These are phyloP conservation scores for Ephialtes manifestator DNA, from an alignment of 2,888 invertebrate species.

Conservation along the genomic window DNA sequence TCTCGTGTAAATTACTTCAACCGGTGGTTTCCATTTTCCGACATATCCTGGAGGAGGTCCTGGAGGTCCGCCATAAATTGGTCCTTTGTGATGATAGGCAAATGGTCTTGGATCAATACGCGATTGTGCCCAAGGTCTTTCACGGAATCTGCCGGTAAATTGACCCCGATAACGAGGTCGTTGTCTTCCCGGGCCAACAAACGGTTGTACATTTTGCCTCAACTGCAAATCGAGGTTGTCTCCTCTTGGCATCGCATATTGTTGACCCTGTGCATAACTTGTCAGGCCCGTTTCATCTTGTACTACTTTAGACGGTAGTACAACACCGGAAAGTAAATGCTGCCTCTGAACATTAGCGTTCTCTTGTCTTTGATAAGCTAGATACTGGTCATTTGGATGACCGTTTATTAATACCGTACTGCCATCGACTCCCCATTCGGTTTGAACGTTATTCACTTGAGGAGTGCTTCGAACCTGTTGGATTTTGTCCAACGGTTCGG, in stretches of 20 bases:
- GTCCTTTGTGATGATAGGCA: slow-evolving; percentile 72
- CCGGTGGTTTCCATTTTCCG: slow-evolving; percentile 68
- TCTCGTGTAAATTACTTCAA: slow-evolving; percentile 81
- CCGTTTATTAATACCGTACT: too few species aligned
- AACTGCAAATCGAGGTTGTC: slow-evolving; percentile 46
- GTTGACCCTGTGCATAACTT: slow-evolving; percentile 14
- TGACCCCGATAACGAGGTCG: slow-evolving; percentile 48
- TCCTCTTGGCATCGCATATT: slow-evolving; percentile 36
- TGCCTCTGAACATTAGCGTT: background rate
- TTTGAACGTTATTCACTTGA: background rate
- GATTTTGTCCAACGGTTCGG: background rate
- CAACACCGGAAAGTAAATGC: background rate
- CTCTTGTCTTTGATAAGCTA: background rate
- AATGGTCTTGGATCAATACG: slow-evolving; percentile 70
- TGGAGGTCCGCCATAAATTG: slow-evolving; percentile 60
- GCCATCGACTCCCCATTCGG: background rate
- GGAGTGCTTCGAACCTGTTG: background rate
- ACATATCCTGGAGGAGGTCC: background rate
- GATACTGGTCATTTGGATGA: slow-evolving; percentile 1
- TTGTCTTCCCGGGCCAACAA: slow-evolving; percentile 44
- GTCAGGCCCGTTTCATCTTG: background rate
- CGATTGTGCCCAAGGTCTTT: slow-evolving; percentile 70
- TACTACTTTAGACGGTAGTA: background rate
- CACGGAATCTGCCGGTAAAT: slow-evolving; percentile 25
- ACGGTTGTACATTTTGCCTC: slow-evolving; percentile 40